Percentiles rank a stretch among this genome's conserved stretches.
Conservation (phyloP, 2,888 invertebrate genomes). For the Diplazon laetatorius region DNA sequence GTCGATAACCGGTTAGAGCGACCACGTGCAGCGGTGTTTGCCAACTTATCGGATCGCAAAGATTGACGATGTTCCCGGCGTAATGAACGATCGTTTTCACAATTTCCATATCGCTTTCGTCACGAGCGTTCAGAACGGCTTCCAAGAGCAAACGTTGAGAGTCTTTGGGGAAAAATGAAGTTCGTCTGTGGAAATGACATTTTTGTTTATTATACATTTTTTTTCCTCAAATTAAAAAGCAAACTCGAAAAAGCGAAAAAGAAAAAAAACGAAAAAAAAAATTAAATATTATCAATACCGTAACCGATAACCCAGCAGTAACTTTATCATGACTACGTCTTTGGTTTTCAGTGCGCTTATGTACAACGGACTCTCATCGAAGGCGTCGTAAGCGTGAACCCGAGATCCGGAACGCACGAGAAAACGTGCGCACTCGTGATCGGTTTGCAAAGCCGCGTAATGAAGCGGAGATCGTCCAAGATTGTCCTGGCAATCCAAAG, state of each 20-base stretch:
- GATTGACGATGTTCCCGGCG: constrained; percentile 56
- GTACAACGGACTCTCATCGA: constrained; percentile 63
- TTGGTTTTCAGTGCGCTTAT: constrained; percentile 63
- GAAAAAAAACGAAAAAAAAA: not conserved
- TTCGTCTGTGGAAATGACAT: constrained; percentile 38
- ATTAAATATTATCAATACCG: no score
- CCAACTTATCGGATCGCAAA: constrained; percentile 58
- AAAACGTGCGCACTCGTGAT: constrained; percentile 54
- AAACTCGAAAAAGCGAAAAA: constrained; percentile 22
- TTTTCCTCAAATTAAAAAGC: not conserved
- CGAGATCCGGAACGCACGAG: constrained; percentile 58
- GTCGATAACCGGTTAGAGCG: constrained; percentile 60
- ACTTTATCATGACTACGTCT: constrained; percentile 60
- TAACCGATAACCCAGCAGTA: constrained; percentile 48
- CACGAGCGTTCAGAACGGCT: constrained; percentile 48
- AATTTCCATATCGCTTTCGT: constrained; percentile 45
- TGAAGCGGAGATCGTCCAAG: constrained; percentile 63
- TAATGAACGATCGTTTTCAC: constrained; percentile 48
- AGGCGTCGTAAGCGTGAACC: constrained; percentile 63
- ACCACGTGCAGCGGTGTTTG: constrained; percentile 64
- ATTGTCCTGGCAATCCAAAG: constrained; percentile 55
- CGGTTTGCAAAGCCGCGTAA: constrained; percentile 61
- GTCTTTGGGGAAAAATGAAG: constrained; percentile 40
- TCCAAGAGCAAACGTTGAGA: constrained; percentile 55
- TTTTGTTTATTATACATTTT: no score